Base-by-base conservation (phyloP, 2,113 vertebrate genomes). In the Cisticola juncidis region DNA sequence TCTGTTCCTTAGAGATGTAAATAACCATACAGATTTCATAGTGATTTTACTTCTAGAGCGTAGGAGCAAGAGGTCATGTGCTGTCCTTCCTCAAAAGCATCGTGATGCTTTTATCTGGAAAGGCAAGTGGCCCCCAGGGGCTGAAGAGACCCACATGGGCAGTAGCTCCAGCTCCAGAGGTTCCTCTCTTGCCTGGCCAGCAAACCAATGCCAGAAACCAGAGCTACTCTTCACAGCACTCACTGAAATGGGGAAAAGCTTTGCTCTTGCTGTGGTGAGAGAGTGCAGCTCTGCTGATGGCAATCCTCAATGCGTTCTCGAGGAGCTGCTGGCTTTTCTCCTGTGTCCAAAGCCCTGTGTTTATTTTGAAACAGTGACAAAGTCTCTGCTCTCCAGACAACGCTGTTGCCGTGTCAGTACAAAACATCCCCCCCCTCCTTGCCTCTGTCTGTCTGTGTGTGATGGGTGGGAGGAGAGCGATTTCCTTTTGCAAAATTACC, bases 291-390 rank as follows among this genome's bases (percentile, higher is more conserved):
- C 77, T 88, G 48, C 66, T 80, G 45, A 69, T 0, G 0, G 70
- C 62, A 89, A 36, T 0, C 0, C 50, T 35, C 42, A 40, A 0
- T 1, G 2, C 36, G 62, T 15, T 71, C 69, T 84, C 19, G 70
- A 77, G 62, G 78, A 90, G 50, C 69, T 92, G 77, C 48, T 92
- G 81, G 14, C 21, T 90, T 89, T 91, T 35, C 45, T 89, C 58
- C 62, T 4, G 8, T 9, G 44, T 81, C 66, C 66, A 45, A 57
- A 92, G 58, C 79, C 14, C 83, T 91, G 53, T 89, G 74, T 90
- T 91, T 95, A 42, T 72, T 90, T 92, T 95, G 91, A 95, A 96
- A 85, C 23, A 11, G 31, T 45, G 78, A 87, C 83, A 85, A 48
- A 56, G 12, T 18, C 80, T 87, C 62, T 62, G 47, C 66, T 76